These are phyloP conservation scores for Diglossa brunneiventris DNA, from an alignment of 2,113 vertebrate genomes.

Conservation along the genomic window DNA sequence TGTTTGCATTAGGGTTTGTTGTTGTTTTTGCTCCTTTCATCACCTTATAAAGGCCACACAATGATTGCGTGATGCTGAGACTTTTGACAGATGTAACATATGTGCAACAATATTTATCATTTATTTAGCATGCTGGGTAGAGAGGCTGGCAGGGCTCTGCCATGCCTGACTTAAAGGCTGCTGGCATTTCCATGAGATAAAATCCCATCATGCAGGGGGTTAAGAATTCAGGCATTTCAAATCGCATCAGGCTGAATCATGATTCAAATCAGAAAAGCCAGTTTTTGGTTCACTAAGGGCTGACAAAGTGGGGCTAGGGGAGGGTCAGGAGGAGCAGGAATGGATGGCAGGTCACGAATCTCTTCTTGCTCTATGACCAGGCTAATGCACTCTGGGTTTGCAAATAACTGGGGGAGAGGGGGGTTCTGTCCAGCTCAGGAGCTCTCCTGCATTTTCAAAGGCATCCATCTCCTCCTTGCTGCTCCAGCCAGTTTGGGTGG, in stretches of 20 bases:
- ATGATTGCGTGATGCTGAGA: slow-evolving; percentile 4
- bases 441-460: neutral
- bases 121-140: slow-evolving; percentile 9
- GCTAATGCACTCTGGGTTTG: neutral
- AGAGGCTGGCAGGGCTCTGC: slow-evolving; percentile 30
- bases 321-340: too few species aligned
- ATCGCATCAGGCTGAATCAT: slow-evolving; percentile 62
- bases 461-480: neutral
- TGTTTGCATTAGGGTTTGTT: slow-evolving; percentile 32
- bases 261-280: slow-evolving; percentile 70
- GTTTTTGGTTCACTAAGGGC: slow-evolving; percentile 47
- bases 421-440: neutral
- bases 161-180: slow-evolving; percentile 61
- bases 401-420: neutral
- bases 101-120: slow-evolving; percentile 56
- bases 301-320: too few species aligned
- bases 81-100: slow-evolving; percentile 57
- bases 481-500: neutral
- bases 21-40: slow-evolving; percentile 49
- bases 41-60: slow-evolving; percentile 49
- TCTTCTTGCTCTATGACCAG: neutral
- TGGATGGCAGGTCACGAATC: slow-evolving; percentile 38
- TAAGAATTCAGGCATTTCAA: slow-evolving; percentile 71
- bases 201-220: slow-evolving; percentile 39
- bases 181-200: slow-evolving; percentile 34